Base-by-base conservation (phyloP, 2,797 vertebrate genomes). In the Graptemys geographica region DNA sequence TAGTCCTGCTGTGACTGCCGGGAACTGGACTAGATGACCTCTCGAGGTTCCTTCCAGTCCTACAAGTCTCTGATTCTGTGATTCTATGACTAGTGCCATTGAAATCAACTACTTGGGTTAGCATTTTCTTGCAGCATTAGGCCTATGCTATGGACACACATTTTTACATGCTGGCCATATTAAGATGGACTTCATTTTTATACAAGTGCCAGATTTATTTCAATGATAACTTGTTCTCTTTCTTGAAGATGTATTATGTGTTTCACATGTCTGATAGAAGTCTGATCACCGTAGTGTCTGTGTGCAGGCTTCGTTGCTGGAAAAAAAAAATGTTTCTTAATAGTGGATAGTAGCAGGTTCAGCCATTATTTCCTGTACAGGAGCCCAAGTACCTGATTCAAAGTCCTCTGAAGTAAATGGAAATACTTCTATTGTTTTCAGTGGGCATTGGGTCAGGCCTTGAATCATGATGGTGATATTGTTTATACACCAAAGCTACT, bases 151-250 rank as follows among this genome's bases (percentile, higher is more conserved):
- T 52, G n/a, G 62, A 62, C 81, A 31, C 49, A 3, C 11, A 10
- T 2, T 23, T 33, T 25, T 11, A 2, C 44, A 81, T 59, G 81
- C 19, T 44, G 78, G 2, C n/a, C 83, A 57, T 18, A 1, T 3
- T 18, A 47, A 5, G 76, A 10, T 74, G 69, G 47, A 4, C 7
- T 78, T 72, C 8, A 4, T 69, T 69, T 65, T 72, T 47, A 28
- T 23, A 57, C 82, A 87, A 84, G 53, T 89, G 74, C 87, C 51
- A 18, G 49, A 93, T 69, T 18, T 69, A 19, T 37, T 69, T n/a
- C n/a, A 37, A 8, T 69, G 31, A 89, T 33, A 5, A 1, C 6
- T 2, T 37, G 6, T 33, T 89, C 57, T 19, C 18, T 81, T 87
- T 69, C 41, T 93, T 55, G 37, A 41, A 4, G 10, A 0, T 65